phyloP scores from a whole-genome alignment of 2,888 invertebrate species.

The Andrena marginata region DNA sequence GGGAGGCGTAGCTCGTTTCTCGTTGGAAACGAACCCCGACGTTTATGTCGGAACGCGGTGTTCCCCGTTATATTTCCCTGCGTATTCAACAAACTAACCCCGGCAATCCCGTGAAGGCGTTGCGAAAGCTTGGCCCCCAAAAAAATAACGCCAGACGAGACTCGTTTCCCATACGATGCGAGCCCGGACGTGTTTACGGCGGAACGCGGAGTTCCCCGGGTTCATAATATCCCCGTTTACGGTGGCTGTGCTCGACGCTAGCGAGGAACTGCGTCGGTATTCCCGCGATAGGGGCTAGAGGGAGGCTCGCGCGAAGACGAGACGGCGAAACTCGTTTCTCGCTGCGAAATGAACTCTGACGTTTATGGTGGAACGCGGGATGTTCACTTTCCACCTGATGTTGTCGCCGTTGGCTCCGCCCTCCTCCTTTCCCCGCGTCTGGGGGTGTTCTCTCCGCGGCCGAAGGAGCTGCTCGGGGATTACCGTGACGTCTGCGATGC shows the following conservation, averaged over 20 bases:
- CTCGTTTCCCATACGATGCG: slow-evolving; percentile 9
- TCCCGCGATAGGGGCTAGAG: neutral
- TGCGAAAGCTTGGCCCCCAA: neutral
- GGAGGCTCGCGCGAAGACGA: slow-evolving; percentile 18
- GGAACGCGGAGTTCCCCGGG: slow-evolving; percentile 1
- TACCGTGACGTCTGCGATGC: slow-evolving; percentile 47
- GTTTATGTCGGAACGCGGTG: slow-evolving; percentile 1
- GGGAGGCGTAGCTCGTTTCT: neutral
- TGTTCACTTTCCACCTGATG: slow-evolving; percentile 21
- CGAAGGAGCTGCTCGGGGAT: slow-evolving; percentile 47
- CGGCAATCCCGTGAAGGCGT: neutral
- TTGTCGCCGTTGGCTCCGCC: slow-evolving; percentile 34
- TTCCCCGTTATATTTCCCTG: neutral
- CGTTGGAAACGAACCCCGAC: neutral
- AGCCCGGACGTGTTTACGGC: slow-evolving; percentile 18
- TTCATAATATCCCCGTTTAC: slow-evolving; percentile 23
- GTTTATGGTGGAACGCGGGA: slow-evolving; percentile 41
- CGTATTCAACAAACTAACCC: neutral
- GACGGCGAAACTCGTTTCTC: slow-evolving; percentile 45
- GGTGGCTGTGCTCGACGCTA: slow-evolving; percentile 11
- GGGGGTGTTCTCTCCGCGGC: slow-evolving; percentile 38
- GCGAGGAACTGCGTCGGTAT: slow-evolving; percentile 24
- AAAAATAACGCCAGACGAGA: neutral
- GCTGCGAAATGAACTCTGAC: slow-evolving; percentile 50
- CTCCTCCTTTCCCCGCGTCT: neutral